phyloP scores from a whole-genome alignment of 2,113 vertebrate genomes.

The Ranitomeya imitator region DNA sequence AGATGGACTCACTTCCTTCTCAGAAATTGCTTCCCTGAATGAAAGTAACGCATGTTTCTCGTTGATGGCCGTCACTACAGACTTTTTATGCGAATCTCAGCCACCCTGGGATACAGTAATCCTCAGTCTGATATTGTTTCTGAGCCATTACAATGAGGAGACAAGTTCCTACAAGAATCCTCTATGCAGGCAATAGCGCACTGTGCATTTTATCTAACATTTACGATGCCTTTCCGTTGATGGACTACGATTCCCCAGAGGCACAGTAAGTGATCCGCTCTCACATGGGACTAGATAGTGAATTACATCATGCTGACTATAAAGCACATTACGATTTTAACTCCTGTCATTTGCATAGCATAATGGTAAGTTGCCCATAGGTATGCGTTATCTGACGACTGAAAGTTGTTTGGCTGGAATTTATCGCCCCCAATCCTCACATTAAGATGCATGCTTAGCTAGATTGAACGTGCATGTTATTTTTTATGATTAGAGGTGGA shows the following conservation, averaged over 20 bases:
- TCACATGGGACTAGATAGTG: not conserved
- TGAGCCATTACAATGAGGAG: not conserved
- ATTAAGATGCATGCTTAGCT: not conserved
- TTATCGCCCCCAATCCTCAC: not conserved
- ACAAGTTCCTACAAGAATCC: not conserved
- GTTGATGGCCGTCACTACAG: not conserved
- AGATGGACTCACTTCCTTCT: too few relatives aligned
- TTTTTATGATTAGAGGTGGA: not conserved
- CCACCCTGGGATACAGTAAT: not conserved
- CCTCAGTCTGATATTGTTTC: not conserved
- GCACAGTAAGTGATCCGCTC: not conserved
- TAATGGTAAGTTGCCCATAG: not conserved
- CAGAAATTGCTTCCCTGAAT: not conserved
- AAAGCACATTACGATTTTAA: not conserved
- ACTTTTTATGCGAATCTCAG: not conserved
- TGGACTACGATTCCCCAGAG: not conserved
- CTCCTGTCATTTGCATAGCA: not conserved
- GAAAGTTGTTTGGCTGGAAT: not conserved
- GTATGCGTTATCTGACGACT: not conserved
- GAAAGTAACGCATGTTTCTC: not conserved
- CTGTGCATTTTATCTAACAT: slow-evolving; percentile 17
- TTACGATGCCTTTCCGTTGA: not conserved
- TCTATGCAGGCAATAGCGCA: not conserved
- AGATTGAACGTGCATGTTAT: not conserved
- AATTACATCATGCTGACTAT: slow-evolving; percentile 20